Evolutionary conservation across 2,113 vertebrate genomes (phyloP).

Genomic region (Rana temporaria): DNA sequence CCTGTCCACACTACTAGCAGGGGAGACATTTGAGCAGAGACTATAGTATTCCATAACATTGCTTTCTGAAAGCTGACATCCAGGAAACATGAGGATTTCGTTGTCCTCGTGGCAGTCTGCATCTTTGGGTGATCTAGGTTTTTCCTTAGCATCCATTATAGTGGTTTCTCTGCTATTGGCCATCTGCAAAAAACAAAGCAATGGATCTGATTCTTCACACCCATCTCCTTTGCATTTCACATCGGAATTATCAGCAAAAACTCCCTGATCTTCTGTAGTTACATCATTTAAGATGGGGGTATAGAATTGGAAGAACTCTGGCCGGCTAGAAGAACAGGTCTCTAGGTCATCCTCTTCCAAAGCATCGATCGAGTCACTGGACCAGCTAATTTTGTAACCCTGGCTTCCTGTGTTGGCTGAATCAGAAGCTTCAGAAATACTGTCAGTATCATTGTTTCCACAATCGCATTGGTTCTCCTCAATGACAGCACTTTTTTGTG

Average conservation of each 20-base stretch:
- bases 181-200: slow-evolving; percentile 77
- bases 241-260: slow-evolving; percentile 1
- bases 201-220: slow-evolving; percentile 65
- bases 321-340: slow-evolving; percentile 75
- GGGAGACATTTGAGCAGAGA: slow-evolving; percentile 80
- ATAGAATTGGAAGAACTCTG: slow-evolving; percentile 70
- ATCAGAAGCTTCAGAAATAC: slow-evolving; percentile 80
- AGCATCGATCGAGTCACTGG: slow-evolving; percentile 87
- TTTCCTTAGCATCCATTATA: slow-evolving; percentile 45
- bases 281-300: slow-evolving; percentile 70
- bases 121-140: slow-evolving; percentile 62
- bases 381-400: slow-evolving; percentile 85
- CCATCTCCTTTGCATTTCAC: slow-evolving; percentile 62
- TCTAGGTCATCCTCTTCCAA: slow-evolving; percentile 86
- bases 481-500: background rate
- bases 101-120: slow-evolving; percentile 67
- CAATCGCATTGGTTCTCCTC: background rate
- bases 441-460: slow-evolving; percentile 66
- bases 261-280: slow-evolving; percentile 16
- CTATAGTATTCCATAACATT: slow-evolving; percentile 79
- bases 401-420: slow-evolving; percentile 82
- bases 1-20: slow-evolving; percentile 70
- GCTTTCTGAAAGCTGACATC: slow-evolving; percentile 73
- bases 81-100: slow-evolving; percentile 59
- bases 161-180: slow-evolving; percentile 67